A percentile compares a stretch with the other conserved stretches of the same genome.
Evolutionary conservation across 2,113 vertebrate species (phyloP).

Genomic region (Limanda limanda): DNA sequence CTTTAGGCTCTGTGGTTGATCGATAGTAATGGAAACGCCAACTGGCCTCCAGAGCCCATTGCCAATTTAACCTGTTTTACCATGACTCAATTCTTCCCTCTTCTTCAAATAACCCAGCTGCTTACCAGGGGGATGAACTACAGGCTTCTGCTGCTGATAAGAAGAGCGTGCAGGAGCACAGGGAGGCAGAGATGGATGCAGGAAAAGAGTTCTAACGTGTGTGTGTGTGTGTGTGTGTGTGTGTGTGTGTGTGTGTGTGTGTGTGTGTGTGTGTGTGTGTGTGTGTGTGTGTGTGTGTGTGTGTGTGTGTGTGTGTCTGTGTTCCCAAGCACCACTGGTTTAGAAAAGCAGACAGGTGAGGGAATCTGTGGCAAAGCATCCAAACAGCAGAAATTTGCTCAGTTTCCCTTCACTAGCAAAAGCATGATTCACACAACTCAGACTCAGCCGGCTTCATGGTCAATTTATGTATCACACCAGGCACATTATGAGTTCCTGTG

Average conservation of each 20-base stretch:
- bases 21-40: constrained; percentile 67
- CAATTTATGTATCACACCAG: constrained; percentile 63
- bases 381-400: constrained; percentile 15
- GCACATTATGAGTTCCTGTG: constrained; percentile 58
- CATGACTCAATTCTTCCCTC: constrained; percentile 70
- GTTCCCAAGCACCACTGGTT: not conserved
- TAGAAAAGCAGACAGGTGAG: constrained; percentile 21
- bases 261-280: too few relatives aligned
- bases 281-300: too few relatives aligned
- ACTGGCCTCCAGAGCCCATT: constrained; percentile 56
- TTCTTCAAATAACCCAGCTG: constrained; percentile 65
- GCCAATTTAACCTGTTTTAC: constrained; percentile 66
- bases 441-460: constrained; percentile 26
- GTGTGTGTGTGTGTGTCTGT: too few relatives aligned
- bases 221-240: not conserved
- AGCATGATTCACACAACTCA: constrained; percentile 13
- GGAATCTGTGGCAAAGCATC: constrained; percentile 10
- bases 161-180: constrained; percentile 27
- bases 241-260: too few relatives aligned
- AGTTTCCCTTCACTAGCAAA: constrained; percentile 21
- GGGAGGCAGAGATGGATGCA: constrained; percentile 19
- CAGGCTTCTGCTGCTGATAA: constrained; percentile 55
- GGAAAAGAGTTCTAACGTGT: constrained; percentile 20
- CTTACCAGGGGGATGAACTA: constrained; percentile 54
- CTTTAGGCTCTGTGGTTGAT: constrained; percentile 67